Conservation (phyloP, 2,888 invertebrate species). For the Dolichomitus sp. region DNA sequence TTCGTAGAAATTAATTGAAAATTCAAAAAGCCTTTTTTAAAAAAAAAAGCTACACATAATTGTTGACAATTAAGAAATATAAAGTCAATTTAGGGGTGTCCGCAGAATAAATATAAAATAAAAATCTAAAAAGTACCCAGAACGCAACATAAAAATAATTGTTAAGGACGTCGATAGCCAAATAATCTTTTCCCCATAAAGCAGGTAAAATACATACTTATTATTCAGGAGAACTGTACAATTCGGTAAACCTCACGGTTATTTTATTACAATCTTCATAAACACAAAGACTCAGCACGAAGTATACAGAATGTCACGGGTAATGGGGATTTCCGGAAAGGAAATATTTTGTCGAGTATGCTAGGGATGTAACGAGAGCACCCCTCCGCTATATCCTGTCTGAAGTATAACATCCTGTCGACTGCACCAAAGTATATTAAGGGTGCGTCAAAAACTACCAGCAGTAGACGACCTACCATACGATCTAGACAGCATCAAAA, state of each 20-base stretch:
- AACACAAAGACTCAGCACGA: constrained; percentile 10
- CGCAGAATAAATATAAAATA: no score
- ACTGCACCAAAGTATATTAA: constrained; percentile 39
- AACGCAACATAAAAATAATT: no score
- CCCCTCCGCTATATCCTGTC: constrained; percentile 64
- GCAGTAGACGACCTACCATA: constrained; percentile 45
- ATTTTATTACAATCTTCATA: constrained; percentile 6
- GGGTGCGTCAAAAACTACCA: constrained; percentile 46
- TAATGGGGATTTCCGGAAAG: constrained; percentile 63
- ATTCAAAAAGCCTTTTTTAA: neutral
- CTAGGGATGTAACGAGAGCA: constrained; percentile 57
- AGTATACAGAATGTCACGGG: constrained; percentile 4
- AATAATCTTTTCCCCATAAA: no score
- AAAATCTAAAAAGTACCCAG: no score
- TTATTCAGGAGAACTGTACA: no score
- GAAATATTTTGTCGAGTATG: constrained; percentile 52
- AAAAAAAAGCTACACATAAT: neutral
- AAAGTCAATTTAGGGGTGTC: no score
- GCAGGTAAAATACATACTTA: no score
- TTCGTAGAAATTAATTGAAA: neutral
- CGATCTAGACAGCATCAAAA: constrained; percentile 19
- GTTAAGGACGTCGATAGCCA: no score
- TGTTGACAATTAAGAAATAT: no score
- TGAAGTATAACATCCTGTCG: constrained; percentile 71
- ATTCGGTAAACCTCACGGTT: no score